These are phyloP conservation scores for Lerema accius DNA, from an alignment of 1,140 invertebrate species.

Conservation along the genomic window DNA sequence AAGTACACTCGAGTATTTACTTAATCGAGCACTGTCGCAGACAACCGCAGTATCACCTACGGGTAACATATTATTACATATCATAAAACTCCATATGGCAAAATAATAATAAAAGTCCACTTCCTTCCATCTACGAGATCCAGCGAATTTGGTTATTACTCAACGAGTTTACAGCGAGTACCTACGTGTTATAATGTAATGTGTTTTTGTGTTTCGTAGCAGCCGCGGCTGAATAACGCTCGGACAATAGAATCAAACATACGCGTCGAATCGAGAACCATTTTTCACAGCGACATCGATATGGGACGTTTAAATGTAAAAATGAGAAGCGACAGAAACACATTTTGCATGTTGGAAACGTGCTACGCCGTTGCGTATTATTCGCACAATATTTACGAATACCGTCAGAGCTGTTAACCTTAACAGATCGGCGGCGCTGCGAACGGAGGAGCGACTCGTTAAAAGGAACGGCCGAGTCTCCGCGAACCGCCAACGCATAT, in stretches of 20 bases:
- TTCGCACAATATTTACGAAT: constrained; percentile 70
- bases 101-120: neutral
- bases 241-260: constrained; percentile 75
- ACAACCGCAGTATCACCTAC: neutral
- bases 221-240: constrained; percentile 62
- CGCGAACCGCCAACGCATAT: constrained; percentile 52
- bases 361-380: constrained; percentile 25
- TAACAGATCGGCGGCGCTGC: constrained; percentile 42
- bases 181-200: constrained; percentile 64
- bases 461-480: constrained; percentile 49
- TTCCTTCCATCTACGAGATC: constrained; percentile 19
- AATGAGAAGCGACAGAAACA: constrained; percentile 38
- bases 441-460: constrained; percentile 32
- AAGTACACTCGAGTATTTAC: constrained; percentile 10
- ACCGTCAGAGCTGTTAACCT: constrained; percentile 65
- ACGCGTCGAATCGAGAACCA: constrained; percentile 69
- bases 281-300: constrained; percentile 64
- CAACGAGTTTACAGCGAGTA: constrained; percentile 49
- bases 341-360: constrained; percentile 14
- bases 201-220: constrained; percentile 69
- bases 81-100: too few species aligned
- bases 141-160: constrained; percentile 47
- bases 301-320: constrained; percentile 45
- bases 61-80: too few species aligned
- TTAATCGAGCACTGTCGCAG: neutral